Conservation (phyloP, 2,888 invertebrate species). For the Torymus auratus region DNA sequence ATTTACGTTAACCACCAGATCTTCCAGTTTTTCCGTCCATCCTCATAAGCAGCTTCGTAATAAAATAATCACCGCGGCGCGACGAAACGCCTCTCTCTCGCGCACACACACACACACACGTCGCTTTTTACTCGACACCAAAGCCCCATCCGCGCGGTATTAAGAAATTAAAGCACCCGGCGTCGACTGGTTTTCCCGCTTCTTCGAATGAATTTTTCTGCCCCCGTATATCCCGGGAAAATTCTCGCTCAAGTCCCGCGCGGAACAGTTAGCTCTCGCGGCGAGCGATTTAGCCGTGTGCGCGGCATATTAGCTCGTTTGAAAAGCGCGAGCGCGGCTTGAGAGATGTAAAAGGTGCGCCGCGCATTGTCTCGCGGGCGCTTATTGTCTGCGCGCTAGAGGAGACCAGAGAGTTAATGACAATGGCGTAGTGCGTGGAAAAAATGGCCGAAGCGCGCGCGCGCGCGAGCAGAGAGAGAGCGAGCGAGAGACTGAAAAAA, state of each 20-base stretch:
- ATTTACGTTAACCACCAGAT: no score
- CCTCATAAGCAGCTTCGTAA: slow-evolving; percentile 14
- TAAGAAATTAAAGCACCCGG: slow-evolving; percentile 9
- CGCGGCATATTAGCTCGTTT: background rate
- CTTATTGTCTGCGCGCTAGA: slow-evolving; percentile 52
- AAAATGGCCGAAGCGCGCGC: slow-evolving; percentile 34
- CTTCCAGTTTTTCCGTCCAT: slow-evolving; percentile 1
- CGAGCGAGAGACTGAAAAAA: background rate
- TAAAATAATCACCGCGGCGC: slow-evolving; percentile 17
- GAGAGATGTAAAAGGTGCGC: slow-evolving; percentile 49
- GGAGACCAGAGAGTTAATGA: slow-evolving; percentile 62
- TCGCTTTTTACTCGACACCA: no score
- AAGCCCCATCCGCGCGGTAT: background rate
- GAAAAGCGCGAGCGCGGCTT: slow-evolving; percentile 16
- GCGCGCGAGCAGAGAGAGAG: background rate
- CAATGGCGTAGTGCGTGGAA: slow-evolving; percentile 41
- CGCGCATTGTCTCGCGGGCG: slow-evolving; percentile 50
- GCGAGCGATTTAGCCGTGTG: slow-evolving; percentile 13
- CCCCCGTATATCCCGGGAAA: slow-evolving; percentile 10
- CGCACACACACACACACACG: no score
- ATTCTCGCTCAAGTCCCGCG: slow-evolving; percentile 5
- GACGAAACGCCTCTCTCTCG: no score
- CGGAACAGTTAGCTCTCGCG: background rate
- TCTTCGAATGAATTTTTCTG: slow-evolving; percentile 24
- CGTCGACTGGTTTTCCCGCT: slow-evolving; percentile 9